A percentile compares a stretch with the other conserved stretches of the same genome.
These are phyloP conservation scores for Sturmia bella DNA, from an alignment of 2,888 invertebrate species.

Conservation along the genomic window DNA sequence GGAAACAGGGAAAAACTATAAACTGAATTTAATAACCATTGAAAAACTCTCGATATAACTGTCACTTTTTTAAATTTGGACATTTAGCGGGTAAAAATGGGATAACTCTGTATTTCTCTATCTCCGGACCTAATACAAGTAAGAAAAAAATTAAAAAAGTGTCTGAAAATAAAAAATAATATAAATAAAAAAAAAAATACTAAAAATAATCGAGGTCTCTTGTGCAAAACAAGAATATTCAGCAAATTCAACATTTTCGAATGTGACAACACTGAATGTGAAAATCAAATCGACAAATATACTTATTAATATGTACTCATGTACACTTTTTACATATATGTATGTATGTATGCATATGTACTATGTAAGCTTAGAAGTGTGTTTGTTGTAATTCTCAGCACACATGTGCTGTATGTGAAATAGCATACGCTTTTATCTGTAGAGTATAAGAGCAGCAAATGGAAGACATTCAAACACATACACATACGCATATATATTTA, in stretches of 20 bases:
- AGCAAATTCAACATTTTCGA: not conserved
- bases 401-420: conserved; percentile 64
- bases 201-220: too few species aligned
- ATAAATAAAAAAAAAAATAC: too few species aligned
- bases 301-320: not conserved
- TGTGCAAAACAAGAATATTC: too few species aligned
- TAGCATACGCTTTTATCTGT: conserved; percentile 22
- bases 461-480: conserved; percentile 1
- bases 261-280: not conserved
- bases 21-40: too few species aligned
- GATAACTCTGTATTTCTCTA: too few species aligned
- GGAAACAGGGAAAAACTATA: too few species aligned
- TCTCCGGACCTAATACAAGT: too few species aligned
- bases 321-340: conserved; percentile 1
- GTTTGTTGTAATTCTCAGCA: conserved; percentile 63
- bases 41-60: too few species aligned
- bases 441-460: conserved; percentile 40
- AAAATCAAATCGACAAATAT: not conserved
- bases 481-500: not conserved
- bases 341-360: not conserved
- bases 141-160: too few species aligned
- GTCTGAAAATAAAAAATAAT: too few species aligned
- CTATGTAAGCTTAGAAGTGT: conserved; percentile 17
- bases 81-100: too few species aligned
- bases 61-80: too few species aligned